These are phyloP conservation scores for Chrysocyon brachyurus DNA, from an alignment of 2,797 vertebrate genomes.

Conservation along the genomic window DNA sequence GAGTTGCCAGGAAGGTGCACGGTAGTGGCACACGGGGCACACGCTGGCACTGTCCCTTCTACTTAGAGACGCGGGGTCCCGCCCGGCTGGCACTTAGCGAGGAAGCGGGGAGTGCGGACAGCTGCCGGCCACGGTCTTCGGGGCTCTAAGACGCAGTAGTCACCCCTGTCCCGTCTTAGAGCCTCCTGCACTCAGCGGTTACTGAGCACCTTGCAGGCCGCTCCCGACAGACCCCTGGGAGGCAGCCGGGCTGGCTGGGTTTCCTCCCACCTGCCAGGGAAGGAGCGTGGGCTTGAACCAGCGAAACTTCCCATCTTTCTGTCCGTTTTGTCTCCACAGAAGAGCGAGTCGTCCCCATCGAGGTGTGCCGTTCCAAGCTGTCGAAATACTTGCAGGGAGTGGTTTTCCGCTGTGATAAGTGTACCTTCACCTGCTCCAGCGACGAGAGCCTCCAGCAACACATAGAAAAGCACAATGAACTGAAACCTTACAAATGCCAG, in stretches of 20 bases:
- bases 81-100: not conserved
- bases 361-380: conserved; percentile 98
- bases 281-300: conserved; percentile 9
- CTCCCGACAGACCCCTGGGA: not conserved
- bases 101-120: not conserved
- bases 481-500: conserved; percentile 98
- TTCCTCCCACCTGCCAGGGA: conserved; percentile 7
- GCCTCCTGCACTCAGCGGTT: not conserved
- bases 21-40: not conserved
- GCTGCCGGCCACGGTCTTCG: too few species aligned
- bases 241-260: not conserved
- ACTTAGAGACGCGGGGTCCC: not conserved
- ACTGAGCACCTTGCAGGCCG: not conserved
- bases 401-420: conserved; percentile 98
- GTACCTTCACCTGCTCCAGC: conserved; percentile 99
- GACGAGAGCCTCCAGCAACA: conserved; percentile 97
- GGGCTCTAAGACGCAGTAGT: not conserved
- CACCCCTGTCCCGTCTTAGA: not conserved
- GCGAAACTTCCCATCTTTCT: conserved; percentile 70
- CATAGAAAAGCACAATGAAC: conserved; percentile 97
- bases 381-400: conserved; percentile 97
- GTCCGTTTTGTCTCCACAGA: conserved; percentile 90
- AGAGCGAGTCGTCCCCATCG: conserved; percentile 97
- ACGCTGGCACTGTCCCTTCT: not conserved
- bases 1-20: not conserved